Conservation (phyloP, 2,888 invertebrate species). For the Drosophila nr. medialis region DNA sequence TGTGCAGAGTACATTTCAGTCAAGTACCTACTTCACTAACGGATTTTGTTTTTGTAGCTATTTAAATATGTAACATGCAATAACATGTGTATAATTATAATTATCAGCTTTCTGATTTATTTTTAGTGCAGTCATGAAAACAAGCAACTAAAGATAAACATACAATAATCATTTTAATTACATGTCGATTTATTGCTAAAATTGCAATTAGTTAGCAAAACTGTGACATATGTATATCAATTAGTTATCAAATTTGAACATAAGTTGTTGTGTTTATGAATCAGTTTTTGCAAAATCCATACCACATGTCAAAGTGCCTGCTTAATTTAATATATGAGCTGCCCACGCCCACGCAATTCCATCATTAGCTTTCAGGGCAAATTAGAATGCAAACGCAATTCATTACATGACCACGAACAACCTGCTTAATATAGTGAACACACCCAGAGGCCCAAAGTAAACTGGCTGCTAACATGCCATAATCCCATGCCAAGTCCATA, state of each 20-base stretch:
- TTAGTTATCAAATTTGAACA: not conserved
- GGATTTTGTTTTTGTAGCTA: too few species aligned
- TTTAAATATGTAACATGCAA: not conserved
- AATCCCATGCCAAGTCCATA: conserved; percentile 64
- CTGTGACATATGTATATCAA: conserved; percentile 1
- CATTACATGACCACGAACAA: conserved; percentile 46
- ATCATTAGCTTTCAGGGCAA: conserved; percentile 45
- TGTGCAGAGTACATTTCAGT: not conserved
- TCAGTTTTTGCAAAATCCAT: conserved; percentile 2
- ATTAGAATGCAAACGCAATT: conserved; percentile 56
- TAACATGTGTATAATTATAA: not conserved
- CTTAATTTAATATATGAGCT: conserved; percentile 19
- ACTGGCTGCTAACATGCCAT: conserved; percentile 68
- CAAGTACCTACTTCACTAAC: not conserved
- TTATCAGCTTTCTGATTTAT: not conserved
- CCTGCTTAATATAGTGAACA: conserved; percentile 37
- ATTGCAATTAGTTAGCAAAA: not conserved
- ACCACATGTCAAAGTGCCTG: conserved; percentile 2
- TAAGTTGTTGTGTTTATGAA: conserved; percentile 19
- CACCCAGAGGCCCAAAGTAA: conserved; percentile 39
- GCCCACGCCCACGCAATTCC: conserved; percentile 20
- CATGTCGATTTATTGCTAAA: not conserved
- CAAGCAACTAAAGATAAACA: conserved; percentile 2
- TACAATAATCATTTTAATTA: not conserved
- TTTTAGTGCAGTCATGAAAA: not conserved